These are phyloP conservation scores for Eupithecia pulchellata DNA, from an alignment of 2,888 invertebrate genomes.

Conservation along the genomic window DNA sequence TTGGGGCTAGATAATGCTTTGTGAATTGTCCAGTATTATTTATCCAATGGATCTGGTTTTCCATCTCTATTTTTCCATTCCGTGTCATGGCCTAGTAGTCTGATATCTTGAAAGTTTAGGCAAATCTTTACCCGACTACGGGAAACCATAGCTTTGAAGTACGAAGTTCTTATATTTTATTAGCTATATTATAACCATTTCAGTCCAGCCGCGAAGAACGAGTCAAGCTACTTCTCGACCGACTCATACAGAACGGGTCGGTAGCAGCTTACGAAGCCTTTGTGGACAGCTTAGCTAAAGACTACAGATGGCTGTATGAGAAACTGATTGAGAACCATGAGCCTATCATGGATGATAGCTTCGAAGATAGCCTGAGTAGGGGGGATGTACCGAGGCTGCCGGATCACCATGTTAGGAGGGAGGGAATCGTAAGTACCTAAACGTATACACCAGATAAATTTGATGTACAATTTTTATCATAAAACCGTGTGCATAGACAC, in stretches of 20 bases:
- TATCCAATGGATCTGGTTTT: too few relatives aligned
- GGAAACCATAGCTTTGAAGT: too few relatives aligned
- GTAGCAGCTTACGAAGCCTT: constrained; percentile 83
- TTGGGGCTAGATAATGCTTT: too few relatives aligned
- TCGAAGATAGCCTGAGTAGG: constrained; percentile 80
- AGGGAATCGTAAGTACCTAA: constrained; percentile 74
- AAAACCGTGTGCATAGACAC: too few relatives aligned
- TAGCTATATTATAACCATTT: background rate
- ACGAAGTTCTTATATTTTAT: background rate
- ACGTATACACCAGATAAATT: too few relatives aligned
- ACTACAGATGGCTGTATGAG: constrained; percentile 85
- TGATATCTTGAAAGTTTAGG: background rate
- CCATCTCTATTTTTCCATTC: background rate
- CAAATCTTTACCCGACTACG: background rate
- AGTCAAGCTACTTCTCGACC: constrained; percentile 70
- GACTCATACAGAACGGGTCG: constrained; percentile 69
- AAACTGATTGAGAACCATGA: constrained; percentile 70
- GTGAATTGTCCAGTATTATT: too few relatives aligned
- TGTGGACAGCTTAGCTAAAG: constrained; percentile 81
- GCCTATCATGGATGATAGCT: constrained; percentile 70
- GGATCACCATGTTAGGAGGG: constrained; percentile 81
- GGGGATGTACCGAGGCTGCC: constrained; percentile 86
- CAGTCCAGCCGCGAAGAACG: constrained; percentile 72
- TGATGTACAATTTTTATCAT: too few relatives aligned
- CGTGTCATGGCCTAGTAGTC: background rate